A percentile compares a stretch with the other conserved stretches of the same genome.
phyloP scores from a whole-genome alignment of 2,888 invertebrate genomes.

The Carpatolechia fugitivella region DNA sequence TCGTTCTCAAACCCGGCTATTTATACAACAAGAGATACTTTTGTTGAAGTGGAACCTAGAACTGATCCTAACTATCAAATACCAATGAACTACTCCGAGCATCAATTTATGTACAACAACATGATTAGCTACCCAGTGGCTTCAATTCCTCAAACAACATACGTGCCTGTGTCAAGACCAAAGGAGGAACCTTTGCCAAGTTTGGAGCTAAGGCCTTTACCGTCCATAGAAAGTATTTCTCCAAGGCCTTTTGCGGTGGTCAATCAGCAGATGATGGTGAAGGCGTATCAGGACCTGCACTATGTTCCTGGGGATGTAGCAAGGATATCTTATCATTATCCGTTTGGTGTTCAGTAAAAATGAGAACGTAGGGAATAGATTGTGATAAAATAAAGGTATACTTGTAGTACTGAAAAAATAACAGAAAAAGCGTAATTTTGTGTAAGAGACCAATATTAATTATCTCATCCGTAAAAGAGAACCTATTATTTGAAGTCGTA shows the following conservation, averaged over 20 bases:
- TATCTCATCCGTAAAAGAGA: too few species aligned
- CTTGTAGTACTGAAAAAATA: too few species aligned
- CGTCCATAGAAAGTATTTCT: conserved; percentile 73
- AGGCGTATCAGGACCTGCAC: conserved; percentile 70
- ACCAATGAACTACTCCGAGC: conserved; percentile 55
- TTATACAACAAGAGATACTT: conserved; percentile 54
- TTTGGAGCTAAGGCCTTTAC: conserved; percentile 62
- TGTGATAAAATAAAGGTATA: too few species aligned
- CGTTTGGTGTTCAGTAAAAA: conserved; percentile 64
- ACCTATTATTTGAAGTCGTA: too few species aligned
- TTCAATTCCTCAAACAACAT: conserved; percentile 53
- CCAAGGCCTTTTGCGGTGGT: conserved; percentile 67
- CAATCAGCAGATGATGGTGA: conserved; percentile 75
- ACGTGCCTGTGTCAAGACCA: conserved; percentile 49
- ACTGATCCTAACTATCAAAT: conserved; percentile 55
- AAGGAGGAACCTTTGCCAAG: conserved; percentile 60
- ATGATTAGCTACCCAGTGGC: conserved; percentile 67
- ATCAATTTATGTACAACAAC: conserved; percentile 65
- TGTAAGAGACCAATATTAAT: too few species aligned
- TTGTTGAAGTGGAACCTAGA: conserved; percentile 62
- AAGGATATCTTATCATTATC: conserved; percentile 70
- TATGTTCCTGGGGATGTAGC: conserved; percentile 67
- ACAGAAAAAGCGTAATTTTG: too few species aligned
- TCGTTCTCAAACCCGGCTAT: conserved; percentile 48
- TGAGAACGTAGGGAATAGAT: neutral